Evolutionary conservation across 2,797 vertebrate genomes (phyloP), one percentile per base, ranked within the genome.

Genomic region (Falco naumanni): DNA sequence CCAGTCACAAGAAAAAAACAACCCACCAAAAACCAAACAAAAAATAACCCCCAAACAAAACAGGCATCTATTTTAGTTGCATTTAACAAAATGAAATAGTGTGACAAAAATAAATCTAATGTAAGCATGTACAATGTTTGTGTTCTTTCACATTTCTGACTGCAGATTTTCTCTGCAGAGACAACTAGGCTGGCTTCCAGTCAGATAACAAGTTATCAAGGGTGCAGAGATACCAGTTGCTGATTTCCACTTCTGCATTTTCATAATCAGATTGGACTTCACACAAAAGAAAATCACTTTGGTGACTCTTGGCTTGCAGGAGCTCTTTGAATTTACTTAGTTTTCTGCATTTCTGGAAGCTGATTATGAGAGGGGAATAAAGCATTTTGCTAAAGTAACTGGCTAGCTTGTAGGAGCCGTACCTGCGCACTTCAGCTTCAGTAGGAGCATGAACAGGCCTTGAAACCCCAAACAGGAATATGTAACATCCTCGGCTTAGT

Each of bases 211-310:
- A 90, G 92, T 94, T 96, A 96, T 95, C 85, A 6, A 69, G 89
- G 56, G 81, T 83, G 81, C 76, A 87, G 47, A 95, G 95, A 96
- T 96, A 87, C 93, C 89, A 87, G 75, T 85, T 94, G 78, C 91
- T 91, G 95, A 96, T 96, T 95, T 90, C 91, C 82, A 89, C 81
- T 94, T 92, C 80, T 91, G 87, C 83, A 82, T 96, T 95, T 94
- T 82, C 89, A 51, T 94, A 96, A 97, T 97, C 96, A 90, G 93
- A 96, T 96, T 96, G 95, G 93, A 92, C 83, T 96, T 95, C 80
- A 87, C 86, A 94, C 91, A 94, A 76, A 96, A 90, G 90, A 90
- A 95, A 95, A 96, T 93, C 85, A 84, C 84, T 95, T 93, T 84
- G 83, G 80, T 95, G 83, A 65, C 92, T 90, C 72, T 84, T 95